Conservation (phyloP, 1,140 invertebrate genomes). For the Ceratitis capitata region DNA sequence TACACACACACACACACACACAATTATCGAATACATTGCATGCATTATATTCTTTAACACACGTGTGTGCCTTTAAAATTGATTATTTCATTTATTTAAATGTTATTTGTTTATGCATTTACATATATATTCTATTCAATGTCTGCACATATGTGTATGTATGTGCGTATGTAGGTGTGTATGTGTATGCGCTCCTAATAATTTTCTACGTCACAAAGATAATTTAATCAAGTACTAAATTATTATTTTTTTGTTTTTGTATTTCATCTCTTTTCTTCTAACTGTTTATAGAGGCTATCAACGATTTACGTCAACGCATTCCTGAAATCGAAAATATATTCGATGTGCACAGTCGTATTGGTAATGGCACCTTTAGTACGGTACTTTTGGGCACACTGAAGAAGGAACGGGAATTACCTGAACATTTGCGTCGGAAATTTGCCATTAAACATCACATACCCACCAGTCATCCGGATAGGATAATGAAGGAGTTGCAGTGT, state of each 20-base stretch:
- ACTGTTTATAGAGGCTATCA: constrained; percentile 67
- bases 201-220: not conserved
- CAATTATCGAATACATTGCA: no score
- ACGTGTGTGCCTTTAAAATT: not conserved
- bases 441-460: constrained; percentile 87
- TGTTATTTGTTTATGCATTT: not conserved
- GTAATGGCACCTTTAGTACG: constrained; percentile 84
- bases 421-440: constrained; percentile 71
- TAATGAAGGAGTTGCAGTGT: constrained; percentile 81
- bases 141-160: not conserved
- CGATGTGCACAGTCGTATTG: constrained; percentile 75
- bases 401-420: constrained; percentile 65
- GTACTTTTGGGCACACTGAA: constrained; percentile 80
- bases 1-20: not conserved
- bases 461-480: constrained; percentile 79
- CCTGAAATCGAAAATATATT: constrained; percentile 74
- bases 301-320: constrained; percentile 68
- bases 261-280: no score
- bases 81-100: no score
- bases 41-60: not conserved
- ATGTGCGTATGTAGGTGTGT: not conserved
- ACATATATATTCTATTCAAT: no score
- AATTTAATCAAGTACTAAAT: not conserved
- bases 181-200: not conserved
- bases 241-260: constrained; percentile 22